A percentile compares a stretch with the other conserved stretches of the same genome.
These are phyloP conservation scores for Listronotus oregonensis DNA, from an alignment of 1,140 invertebrate species.

Conservation along the genomic window DNA sequence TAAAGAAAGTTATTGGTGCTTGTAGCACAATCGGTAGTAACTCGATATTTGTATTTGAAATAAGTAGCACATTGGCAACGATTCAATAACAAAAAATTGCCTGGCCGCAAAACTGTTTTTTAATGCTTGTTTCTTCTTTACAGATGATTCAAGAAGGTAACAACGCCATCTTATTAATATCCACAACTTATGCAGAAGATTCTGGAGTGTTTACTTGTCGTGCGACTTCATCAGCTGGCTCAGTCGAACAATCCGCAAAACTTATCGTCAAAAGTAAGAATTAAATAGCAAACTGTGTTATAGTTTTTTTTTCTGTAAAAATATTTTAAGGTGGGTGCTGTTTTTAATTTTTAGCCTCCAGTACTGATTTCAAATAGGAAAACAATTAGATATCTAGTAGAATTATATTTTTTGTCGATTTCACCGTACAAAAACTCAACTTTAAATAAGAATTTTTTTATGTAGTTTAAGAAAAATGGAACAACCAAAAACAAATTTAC, in stretches of 20 bases:
- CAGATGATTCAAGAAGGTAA: constrained; percentile 93
- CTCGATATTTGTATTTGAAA: too few species aligned
- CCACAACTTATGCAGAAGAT: constrained; percentile 92
- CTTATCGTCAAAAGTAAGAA: constrained; percentile 98
- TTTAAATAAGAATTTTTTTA: not conserved
- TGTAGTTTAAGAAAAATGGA: not conserved
- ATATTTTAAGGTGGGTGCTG: constrained; percentile 26
- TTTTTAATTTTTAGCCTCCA: constrained; percentile 18
- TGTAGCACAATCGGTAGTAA: too few species aligned
- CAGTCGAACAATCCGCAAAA: constrained; percentile 88
- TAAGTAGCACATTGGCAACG: too few species aligned
- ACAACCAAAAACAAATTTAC: not conserved
- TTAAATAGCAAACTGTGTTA: constrained; percentile 60
- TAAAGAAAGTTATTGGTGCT: too few species aligned
- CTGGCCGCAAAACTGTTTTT: not conserved
- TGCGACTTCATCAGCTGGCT: constrained; percentile 87
- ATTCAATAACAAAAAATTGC: too few species aligned
- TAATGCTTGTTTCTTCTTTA: constrained; percentile 42
- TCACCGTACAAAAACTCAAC: not conserved
- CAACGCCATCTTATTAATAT: constrained; percentile 86
- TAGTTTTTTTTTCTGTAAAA: constrained; percentile 29
- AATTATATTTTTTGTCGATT: not conserved
- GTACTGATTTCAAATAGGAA: not conserved
- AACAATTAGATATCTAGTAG: not conserved
- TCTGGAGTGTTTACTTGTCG: constrained; percentile 89